These are phyloP conservation scores for Cisticola juncidis DNA, from an alignment of 2,113 vertebrate genomes.

Conservation along the genomic window DNA sequence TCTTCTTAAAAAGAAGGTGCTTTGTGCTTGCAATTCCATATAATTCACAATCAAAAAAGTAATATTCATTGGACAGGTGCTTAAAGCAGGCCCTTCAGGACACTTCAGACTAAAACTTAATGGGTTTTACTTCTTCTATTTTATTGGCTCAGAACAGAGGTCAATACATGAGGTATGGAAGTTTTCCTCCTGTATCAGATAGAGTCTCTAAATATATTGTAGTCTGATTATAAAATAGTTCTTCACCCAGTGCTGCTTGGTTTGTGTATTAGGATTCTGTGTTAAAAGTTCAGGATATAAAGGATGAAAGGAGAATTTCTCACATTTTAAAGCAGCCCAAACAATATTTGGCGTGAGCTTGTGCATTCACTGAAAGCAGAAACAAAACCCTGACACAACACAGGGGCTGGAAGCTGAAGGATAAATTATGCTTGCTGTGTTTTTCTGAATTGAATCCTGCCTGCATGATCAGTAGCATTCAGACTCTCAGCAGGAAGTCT, in stretches of 20 bases:
- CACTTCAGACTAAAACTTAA: neutral
- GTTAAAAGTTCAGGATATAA: neutral
- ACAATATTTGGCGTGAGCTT: neutral
- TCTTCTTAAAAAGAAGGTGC: neutral
- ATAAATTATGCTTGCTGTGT: conserved; percentile 43
- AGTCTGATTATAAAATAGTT: neutral
- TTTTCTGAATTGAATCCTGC: conserved; percentile 32
- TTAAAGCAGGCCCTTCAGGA: neutral
- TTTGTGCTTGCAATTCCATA: neutral
- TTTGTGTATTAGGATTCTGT: neutral
- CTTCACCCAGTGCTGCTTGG: neutral
- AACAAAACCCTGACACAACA: neutral
- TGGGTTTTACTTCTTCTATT: neutral
- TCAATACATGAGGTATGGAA: neutral
- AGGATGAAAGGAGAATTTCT: neutral
- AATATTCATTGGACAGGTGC: neutral
- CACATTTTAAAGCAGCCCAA: neutral
- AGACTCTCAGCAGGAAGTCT: conserved; percentile 10
- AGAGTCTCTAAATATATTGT: neutral
- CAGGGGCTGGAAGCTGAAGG: neutral
- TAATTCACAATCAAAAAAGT: neutral
- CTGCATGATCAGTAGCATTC: conserved; percentile 42
- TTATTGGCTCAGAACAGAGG: neutral
- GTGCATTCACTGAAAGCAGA: neutral
- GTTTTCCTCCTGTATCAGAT: neutral